Percentiles rank a stretch among this genome's conserved stretches.
Conservation (phyloP, 2,797 vertebrate genomes). For the Mus minutoides region DNA sequence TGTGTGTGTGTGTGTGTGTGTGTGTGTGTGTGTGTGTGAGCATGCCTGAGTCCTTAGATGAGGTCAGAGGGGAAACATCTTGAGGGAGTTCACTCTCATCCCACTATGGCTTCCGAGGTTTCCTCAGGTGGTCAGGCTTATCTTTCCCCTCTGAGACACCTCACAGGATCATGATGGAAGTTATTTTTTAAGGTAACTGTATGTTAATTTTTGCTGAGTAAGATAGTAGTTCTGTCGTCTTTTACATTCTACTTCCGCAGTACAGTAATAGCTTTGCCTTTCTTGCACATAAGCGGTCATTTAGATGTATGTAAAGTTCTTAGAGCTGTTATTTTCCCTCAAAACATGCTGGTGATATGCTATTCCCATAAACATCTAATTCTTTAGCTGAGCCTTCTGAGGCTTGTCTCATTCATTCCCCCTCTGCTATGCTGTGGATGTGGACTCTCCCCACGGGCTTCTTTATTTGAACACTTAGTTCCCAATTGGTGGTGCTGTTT, state of each 20-base stretch:
- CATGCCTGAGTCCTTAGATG: background rate
- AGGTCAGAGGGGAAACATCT: background rate
- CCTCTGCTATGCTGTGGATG: background rate
- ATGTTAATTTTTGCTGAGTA: background rate
- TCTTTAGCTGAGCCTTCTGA: background rate
- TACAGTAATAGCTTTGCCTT: no score
- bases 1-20: background rate
- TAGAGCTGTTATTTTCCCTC: background rate
- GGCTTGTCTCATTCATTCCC: no score
- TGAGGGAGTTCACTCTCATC: background rate
- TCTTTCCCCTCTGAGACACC: background rate
- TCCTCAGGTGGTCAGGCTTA: background rate
- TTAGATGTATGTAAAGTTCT: background rate
- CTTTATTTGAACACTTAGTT: background rate
- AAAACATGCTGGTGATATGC: no score
- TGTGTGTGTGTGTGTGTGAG: rapidly evolving
- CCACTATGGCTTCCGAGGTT: background rate
- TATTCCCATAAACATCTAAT: background rate
- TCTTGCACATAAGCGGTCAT: no score
- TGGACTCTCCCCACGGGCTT: background rate
- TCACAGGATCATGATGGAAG: background rate
- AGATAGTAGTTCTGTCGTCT: background rate
- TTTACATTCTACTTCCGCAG: background rate
- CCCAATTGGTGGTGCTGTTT: background rate
- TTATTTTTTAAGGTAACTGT: background rate